Base-by-base conservation (phyloP, 2,888 invertebrate genomes). In the Diarsia mendica region DNA sequence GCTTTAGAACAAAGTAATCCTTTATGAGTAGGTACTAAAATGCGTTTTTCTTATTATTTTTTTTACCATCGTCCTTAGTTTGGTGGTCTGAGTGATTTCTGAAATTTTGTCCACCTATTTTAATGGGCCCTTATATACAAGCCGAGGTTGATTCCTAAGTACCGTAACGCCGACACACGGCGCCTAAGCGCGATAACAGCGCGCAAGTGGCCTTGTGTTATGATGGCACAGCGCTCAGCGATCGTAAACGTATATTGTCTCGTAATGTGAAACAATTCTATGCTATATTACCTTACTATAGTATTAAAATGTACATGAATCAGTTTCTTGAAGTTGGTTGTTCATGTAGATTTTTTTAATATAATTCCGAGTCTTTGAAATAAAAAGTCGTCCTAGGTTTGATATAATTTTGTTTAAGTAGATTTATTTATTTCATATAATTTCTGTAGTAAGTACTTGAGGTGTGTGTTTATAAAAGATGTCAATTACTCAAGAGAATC, bases 211-310 rank as follows among this genome's bases (percentile, higher is more conserved):
- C 65, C 53, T 9, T 51, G 72, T 44, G 63, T 55, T 77, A 68
- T 77, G 67, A 75, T 51, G 70, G 66, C 67, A 15, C 68, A 23
- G 58, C 53, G 72, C 63, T 65, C 65, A 63, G 68, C 58, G 55
- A 71, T 79, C 67, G 63, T 77, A 74, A 73, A 65, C 67, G 72
- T 70, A 73, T 72, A 63, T 71, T 73, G 60, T 81, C 60, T 72
- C 49, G 63, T 72, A 77, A 67, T 73, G 74, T 60, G 58, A 77
- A 70, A 73, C 67, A 53, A 66, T 78, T 71, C 66, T 58, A 49
- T 58, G 44, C 28, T 15, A 60, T 18, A 60, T 60, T 28, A 60
- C 18, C 58, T 65, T 80, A 67, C 76, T 76, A 61, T 69, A 58
- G 33, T 66, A 48, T 66, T 72, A 64, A 73, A 8, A 65, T 66